A percentile compares a stretch with the other conserved stretches of the same genome.
Conservation (phyloP, 1,140 invertebrate species). For the Telenomus remus region DNA sequence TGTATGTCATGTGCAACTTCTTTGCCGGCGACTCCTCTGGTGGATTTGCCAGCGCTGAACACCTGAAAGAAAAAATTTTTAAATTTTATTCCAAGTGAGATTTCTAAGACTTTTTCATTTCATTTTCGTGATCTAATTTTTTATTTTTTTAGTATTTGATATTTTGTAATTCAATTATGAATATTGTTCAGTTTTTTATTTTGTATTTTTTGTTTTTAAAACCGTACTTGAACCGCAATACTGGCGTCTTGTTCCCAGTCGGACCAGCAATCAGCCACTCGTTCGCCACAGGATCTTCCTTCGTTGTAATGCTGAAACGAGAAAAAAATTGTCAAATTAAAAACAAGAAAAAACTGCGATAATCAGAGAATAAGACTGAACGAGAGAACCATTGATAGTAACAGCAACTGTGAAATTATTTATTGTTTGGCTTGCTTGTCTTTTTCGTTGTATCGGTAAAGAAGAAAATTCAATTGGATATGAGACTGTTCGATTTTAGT, state of each 20-base stretch:
- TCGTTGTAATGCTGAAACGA: conserved; percentile 65
- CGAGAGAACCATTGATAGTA: conserved; percentile 8
- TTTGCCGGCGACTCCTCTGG: conserved; percentile 78
- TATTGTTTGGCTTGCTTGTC: no score
- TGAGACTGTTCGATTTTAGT: neutral
- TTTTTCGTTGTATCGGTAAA: conserved; percentile 22
- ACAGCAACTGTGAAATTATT: no score
- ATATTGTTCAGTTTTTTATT: no score
- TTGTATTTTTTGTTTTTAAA: no score
- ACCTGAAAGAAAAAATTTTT: conserved; percentile 61
- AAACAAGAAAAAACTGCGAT: neutral
- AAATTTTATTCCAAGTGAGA: conserved; percentile 45
- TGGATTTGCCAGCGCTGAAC: conserved; percentile 71
- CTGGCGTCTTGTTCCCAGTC: conserved; percentile 65
- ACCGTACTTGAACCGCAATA: conserved; percentile 72
- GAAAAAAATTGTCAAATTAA: neutral
- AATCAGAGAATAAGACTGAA: conserved; percentile 29
- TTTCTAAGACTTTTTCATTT: no score
- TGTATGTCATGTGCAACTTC: conserved; percentile 86
- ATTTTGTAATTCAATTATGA: no score
- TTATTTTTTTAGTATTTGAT: no score
- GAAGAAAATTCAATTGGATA: conserved; percentile 16
- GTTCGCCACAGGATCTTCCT: conserved; percentile 58
- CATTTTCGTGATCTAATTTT: no score
- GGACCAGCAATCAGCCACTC: conserved; percentile 71